A percentile compares a stretch with the other conserved stretches of the same genome.
phyloP scores from a whole-genome alignment of 1,140 invertebrate species.

The Musca domestica region DNA sequence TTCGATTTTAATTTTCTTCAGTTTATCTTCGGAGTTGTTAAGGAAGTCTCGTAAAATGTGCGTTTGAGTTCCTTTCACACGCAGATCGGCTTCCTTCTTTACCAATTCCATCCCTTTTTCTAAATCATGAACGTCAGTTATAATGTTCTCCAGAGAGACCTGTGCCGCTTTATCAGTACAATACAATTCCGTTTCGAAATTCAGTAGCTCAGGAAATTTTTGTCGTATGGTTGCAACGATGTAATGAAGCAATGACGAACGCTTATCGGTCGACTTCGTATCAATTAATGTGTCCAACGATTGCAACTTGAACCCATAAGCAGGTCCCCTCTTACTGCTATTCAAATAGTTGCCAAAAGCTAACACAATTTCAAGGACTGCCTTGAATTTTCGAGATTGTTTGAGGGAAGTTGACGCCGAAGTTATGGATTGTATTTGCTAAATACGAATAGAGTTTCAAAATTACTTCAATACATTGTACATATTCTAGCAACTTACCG shows the following conservation, averaged over 20 bases:
- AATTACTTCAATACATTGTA: too few relatives aligned
- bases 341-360: conserved; percentile 99
- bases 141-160: conserved; percentile 93
- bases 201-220: conserved; percentile 85
- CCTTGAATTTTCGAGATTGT: conserved; percentile 84
- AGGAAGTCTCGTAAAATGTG: conserved; percentile 86
- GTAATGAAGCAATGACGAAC: conserved; percentile 88
- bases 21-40: conserved; percentile 82
- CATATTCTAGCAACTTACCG: conserved; percentile 69
- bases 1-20: conserved; percentile 77
- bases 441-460: conserved; percentile 26
- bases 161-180: conserved; percentile 95
- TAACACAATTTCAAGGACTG: conserved; percentile 89
- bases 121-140: conserved; percentile 88
- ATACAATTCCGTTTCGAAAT: conserved; percentile 87
- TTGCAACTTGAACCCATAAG: conserved; percentile 97
- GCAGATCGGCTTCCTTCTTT: conserved; percentile 75
- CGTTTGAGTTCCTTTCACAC: conserved; percentile 67
- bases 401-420: conserved; percentile 88
- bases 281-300: conserved; percentile 92
- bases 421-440: conserved; percentile 92
- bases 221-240: conserved; percentile 85
- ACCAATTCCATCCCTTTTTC: conserved; percentile 96
- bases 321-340: conserved; percentile 91
- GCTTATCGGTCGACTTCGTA: conserved; percentile 92